Base-by-base conservation (phyloP, 1,140 invertebrate species). In the Drosophila jambulina region DNA sequence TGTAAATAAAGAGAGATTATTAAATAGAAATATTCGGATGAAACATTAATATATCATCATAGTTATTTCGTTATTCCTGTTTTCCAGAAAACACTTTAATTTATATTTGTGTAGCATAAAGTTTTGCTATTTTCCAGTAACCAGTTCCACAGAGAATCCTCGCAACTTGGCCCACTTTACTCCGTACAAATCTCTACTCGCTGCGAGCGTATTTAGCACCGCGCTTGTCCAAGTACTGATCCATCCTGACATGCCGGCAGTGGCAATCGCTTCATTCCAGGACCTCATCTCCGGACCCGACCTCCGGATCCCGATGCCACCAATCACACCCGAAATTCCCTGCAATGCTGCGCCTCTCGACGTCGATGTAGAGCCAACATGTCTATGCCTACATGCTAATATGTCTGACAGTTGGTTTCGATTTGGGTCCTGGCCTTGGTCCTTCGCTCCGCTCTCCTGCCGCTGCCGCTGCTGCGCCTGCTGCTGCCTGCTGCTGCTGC, bases 361-460 rank as follows among this genome's bases (percentile, higher is more conserved):
- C 46, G 65, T 78, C 75, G 69, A 64, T 72, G 68, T 40, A 54
- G 36, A 71, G 53, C 45, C 53, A 62, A 77, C 68, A 77, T 83
- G 78, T 88, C 80, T 88, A 67, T 84, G 84, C 80, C 80, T 84
- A 78, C 77, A 88, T 90, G 84, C 81, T 87, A 88, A 88, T 88
- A 87, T 84, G 84, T 74, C 84, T 87, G 84, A 87, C 84, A 87
- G 81, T 88, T 88, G 81, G 82, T 75, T 79, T 86, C 70, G 68
- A 76, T 78, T 82, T 79, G 77, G 84, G 78, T 69, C 54, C 48
- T 38, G 54, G 46, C 15, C 29, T 54, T 8, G 25, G 54, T 53
- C 58, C 46, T 49, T 32, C n/a, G 34, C 32, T 34, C 32, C 12
- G 32, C 32, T 2, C 48, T 48, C 29, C 23, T 43, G 19, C 42